Conservation (phyloP, 2,113 vertebrate genomes). For the Erythrocercus mccallii region DNA sequence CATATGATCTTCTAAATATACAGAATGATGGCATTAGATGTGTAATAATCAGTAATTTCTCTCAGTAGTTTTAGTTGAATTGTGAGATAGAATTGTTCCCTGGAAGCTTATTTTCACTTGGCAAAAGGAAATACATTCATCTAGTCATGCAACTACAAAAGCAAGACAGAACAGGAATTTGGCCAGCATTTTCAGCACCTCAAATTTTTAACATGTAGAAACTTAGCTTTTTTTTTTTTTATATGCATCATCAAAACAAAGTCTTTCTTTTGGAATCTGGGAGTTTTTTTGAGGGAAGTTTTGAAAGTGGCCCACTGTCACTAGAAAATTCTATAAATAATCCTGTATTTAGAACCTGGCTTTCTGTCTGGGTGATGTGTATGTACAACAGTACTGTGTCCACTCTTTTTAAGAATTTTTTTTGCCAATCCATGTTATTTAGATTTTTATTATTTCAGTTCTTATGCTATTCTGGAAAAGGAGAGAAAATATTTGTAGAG, state of each 20-base stretch:
- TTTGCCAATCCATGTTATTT: not conserved
- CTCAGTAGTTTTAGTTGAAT: not conserved
- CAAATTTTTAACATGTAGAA: not conserved
- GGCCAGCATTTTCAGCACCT: not conserved
- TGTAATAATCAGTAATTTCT: slow-evolving; percentile 1
- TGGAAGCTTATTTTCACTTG: not conserved
- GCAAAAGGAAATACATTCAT: not conserved
- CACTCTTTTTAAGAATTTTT: not conserved
- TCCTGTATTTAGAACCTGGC: not conserved
- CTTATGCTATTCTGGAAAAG: not conserved
- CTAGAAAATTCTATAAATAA: not conserved
- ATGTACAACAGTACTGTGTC: not conserved
- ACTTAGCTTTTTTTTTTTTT: not conserved
- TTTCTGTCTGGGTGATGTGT: not conserved
- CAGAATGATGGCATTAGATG: not conserved
- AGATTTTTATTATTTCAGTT: not conserved
- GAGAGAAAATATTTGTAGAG: not conserved
- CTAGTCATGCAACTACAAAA: not conserved
- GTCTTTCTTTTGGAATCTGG: not conserved
- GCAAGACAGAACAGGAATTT: not conserved
- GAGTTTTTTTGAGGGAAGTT: not conserved
- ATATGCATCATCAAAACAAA: not conserved
- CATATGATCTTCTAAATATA: not conserved
- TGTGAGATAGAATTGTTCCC: not conserved
- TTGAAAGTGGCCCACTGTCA: not conserved